Base-by-base conservation (phyloP, 2,797 vertebrate species). In the Chrysocyon brachyurus region DNA sequence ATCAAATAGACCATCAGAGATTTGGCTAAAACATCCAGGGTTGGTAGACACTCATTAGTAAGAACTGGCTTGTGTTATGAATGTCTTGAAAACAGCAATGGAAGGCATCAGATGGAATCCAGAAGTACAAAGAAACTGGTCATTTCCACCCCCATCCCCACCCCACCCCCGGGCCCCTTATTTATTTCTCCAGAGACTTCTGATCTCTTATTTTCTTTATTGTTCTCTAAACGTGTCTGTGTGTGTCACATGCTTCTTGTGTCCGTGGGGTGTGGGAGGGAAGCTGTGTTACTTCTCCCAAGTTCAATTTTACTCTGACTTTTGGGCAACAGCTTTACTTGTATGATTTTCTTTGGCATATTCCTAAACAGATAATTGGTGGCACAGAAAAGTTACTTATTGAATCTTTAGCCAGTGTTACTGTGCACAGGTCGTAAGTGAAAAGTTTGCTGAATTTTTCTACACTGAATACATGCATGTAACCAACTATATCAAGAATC, bases 181-280 rank as follows among this genome's bases (percentile, higher is more conserved):
- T 5, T 68, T 73, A 70, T 31, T 12, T 28, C 28, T 64, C 72
- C 59, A 6, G 12, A 64, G 16, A 81, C 36, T 75, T 70, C n/a
- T 16, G 5, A 73, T 54, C 17, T 52, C 31, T 49, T 52, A n/a
- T 14, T 77, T 75, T 46, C 49, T 52, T 68, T 17, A 1, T 21
- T 28, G 1, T 63, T 46, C 66, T 49, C 40, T 36, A 33, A 52
- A 22, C 8, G 3, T 31, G 49, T 49, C 46, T 64, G 24, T 49
- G 3, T 70, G 17, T 0, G 8, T n/a, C 64, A 3, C 15, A 3
- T 22, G 12, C 49, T 28, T 14, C 36, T 52, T 31, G 11, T 22
- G 12, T 52, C 46, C 22, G 6, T 4, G 7, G 36, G 24, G 1
- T 0, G 0, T 3, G 33, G 7, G 16, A 4, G 33, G 31, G 40